Evolutionary conservation across 2,113 vertebrate species (phyloP).

Genomic region (Protobothrops flavoviridis): DNA sequence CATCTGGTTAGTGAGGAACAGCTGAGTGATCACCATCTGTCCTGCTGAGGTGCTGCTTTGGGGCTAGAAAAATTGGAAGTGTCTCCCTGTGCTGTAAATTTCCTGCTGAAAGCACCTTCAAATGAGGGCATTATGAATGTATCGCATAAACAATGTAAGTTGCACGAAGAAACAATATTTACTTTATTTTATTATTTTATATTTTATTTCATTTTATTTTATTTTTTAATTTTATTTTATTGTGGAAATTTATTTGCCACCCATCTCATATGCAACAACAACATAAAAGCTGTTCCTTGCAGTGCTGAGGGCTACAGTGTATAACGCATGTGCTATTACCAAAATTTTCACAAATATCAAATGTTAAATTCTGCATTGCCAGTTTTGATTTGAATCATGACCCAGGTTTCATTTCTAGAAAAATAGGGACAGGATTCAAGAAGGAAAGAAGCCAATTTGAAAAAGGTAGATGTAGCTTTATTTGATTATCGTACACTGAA

Average conservation of each 20-base stretch:
- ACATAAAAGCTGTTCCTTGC: background rate
- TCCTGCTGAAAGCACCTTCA: background rate
- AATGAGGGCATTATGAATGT: background rate
- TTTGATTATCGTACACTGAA: background rate
- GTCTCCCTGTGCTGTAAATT: background rate
- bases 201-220: background rate
- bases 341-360: background rate
- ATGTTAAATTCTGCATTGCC: no score
- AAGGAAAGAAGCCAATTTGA: background rate
- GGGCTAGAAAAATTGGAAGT: background rate
- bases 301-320: background rate
- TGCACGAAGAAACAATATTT: background rate
- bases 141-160: background rate
- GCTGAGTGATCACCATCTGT: slow-evolving; percentile 7
- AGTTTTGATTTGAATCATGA: background rate
- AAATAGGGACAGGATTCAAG: background rate
- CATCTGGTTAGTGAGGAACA: slow-evolving; percentile 23
- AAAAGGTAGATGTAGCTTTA: background rate
- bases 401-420: background rate
- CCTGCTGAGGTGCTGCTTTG: background rate
- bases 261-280: background rate
- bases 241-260: background rate
- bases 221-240: background rate
- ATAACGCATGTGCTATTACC: no score
- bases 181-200: no score